These are phyloP conservation scores for Myripristis murdjan DNA, from an alignment of 2,797 vertebrate species.

Conservation along the genomic window DNA sequence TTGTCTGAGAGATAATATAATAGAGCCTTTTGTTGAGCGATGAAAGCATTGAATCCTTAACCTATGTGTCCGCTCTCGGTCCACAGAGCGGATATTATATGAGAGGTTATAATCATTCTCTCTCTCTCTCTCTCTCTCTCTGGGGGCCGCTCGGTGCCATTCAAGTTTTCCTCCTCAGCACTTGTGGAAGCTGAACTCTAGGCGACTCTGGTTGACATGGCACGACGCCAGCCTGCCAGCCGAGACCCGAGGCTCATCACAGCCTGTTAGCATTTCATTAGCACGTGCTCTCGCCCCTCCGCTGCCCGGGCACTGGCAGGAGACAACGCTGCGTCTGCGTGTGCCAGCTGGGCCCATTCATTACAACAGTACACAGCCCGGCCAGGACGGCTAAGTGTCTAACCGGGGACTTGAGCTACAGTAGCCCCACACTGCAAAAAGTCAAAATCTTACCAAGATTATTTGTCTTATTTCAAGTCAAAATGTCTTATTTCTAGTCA, in stretches of 20 bases:
- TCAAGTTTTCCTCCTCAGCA: constrained; percentile 4
- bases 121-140: no score
- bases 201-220: constrained; percentile 67
- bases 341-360: constrained; percentile 66
- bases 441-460: no score
- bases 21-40: constrained; percentile 5
- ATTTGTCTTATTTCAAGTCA: no score
- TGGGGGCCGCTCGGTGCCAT: constrained; percentile 14
- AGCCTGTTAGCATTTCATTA: constrained; percentile 75
- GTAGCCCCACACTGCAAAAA: constrained; percentile 23
- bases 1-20: constrained; percentile 13
- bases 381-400: constrained; percentile 25
- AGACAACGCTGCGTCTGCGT: constrained; percentile 48
- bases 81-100: constrained; percentile 11
- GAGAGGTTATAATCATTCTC: constrained; percentile 28
- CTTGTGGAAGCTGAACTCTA: constrained; percentile 63
- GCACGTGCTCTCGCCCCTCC: constrained; percentile 59
- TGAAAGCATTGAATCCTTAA: neutral
- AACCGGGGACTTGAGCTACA: neutral
- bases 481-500: no score
- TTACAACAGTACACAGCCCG: constrained; percentile 51
- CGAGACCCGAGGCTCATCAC: constrained; percentile 58
- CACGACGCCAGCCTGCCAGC: constrained; percentile 61
- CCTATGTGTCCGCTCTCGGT: neutral
- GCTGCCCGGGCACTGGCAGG: constrained; percentile 55